These are phyloP conservation scores for Harpegnathos saltator DNA, from an alignment of 1,140 invertebrate genomes.

Conservation along the genomic window DNA sequence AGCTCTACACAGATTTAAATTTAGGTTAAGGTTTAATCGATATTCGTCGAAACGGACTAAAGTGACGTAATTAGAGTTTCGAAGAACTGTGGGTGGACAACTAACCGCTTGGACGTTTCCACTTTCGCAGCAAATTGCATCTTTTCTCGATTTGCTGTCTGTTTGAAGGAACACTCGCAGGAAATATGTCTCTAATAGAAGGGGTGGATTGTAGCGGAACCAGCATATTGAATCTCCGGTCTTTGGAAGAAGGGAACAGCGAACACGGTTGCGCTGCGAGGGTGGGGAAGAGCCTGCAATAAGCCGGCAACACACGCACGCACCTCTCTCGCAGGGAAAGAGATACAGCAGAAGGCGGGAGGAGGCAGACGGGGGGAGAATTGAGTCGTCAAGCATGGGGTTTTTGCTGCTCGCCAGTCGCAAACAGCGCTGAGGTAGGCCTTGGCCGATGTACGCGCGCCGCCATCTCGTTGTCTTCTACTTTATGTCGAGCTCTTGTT, in stretches of 20 bases:
- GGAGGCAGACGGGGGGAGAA: constrained; percentile 53
- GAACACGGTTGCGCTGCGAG: not conserved
- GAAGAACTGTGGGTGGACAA: too few species aligned
- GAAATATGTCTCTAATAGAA: not conserved
- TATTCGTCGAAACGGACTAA: too few species aligned
- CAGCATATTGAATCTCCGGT: constrained; percentile 37
- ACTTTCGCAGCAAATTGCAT: not conserved
- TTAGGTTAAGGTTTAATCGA: too few species aligned
- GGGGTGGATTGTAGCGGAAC: not conserved
- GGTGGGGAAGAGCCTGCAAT: constrained; percentile 34
- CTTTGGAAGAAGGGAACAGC: constrained; percentile 8
- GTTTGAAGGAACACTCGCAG: not conserved
- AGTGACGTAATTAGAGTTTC: not conserved
- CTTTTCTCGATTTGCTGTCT: not conserved
- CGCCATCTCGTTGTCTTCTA: constrained; percentile 16
- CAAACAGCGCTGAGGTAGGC: not conserved
- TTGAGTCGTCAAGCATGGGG: constrained; percentile 33
- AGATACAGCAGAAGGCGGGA: constrained; percentile 28
- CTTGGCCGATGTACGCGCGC: constrained; percentile 15
- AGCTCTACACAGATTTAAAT: too few species aligned
- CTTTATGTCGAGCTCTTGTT: constrained; percentile 4
- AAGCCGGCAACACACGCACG: constrained; percentile 2
- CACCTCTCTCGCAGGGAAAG: constrained; percentile 35
- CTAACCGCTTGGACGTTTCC: not conserved
- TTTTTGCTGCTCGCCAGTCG: constrained; percentile 45